These are phyloP conservation scores for Orientallactaga bullata DNA, from an alignment of 2,113 vertebrate genomes.

Conservation along the genomic window DNA sequence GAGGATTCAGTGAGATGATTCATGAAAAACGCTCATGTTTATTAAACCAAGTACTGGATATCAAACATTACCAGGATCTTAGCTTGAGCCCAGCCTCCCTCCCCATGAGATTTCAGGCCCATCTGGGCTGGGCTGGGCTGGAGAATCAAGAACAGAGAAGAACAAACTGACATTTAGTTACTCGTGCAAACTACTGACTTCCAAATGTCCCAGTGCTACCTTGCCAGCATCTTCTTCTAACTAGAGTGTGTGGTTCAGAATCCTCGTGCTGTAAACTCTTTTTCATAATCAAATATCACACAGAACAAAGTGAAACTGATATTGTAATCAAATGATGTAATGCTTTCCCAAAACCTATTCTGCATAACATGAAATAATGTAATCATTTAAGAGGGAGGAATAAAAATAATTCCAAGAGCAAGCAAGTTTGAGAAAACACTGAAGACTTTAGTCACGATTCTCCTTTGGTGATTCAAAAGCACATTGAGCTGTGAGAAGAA, in stretches of 20 bases:
- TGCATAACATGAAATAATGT: neutral
- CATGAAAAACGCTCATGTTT: neutral
- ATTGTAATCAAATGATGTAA: neutral
- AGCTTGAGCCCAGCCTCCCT: neutral
- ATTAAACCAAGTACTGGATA: neutral
- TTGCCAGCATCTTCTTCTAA: neutral
- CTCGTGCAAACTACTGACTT: neutral
- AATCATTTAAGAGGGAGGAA: neutral
- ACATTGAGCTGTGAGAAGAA: neutral
- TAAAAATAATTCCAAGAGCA: neutral
- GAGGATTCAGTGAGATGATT: neutral
- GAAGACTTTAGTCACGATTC: neutral
- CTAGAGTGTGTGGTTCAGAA: neutral
- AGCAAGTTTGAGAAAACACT: neutral
- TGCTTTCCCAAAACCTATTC: conserved; percentile 19
- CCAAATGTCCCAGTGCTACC: neutral
- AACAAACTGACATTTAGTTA: conserved; percentile 41
- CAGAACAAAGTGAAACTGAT: conserved; percentile 47
- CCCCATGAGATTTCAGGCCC: neutral
- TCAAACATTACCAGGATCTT: neutral
- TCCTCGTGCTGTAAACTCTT: neutral
- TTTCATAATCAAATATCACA: neutral
- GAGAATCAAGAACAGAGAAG: conserved; percentile 24
- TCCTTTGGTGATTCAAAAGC: neutral
- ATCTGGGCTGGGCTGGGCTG: conserved; percentile 35